Percentiles rank a stretch among this genome's conserved stretches.
phyloP scores from a whole-genome alignment of 2,888 invertebrate genomes.

The Zygaena filipendulae region DNA sequence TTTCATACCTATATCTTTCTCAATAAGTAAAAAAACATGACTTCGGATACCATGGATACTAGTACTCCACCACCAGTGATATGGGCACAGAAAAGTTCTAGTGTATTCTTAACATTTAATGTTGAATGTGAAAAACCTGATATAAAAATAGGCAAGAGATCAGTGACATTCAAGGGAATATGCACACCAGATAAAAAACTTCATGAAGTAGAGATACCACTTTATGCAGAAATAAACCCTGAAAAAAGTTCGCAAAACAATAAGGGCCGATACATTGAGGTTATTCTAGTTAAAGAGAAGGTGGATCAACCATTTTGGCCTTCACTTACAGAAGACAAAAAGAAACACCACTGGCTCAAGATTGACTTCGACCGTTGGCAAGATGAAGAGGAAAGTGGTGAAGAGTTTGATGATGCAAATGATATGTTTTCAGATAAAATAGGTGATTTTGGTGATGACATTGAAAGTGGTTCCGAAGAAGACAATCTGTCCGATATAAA shows the following conservation, averaged over 20 bases:
- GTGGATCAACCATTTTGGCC: slow-evolving; percentile 86
- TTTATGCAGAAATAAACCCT: slow-evolving; percentile 85
- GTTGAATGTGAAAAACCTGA: slow-evolving; percentile 86
- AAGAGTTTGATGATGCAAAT: slow-evolving; percentile 65
- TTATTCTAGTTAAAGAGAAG: slow-evolving; percentile 74
- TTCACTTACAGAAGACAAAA: slow-evolving; percentile 83
- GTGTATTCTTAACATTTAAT: slow-evolving; percentile 88
- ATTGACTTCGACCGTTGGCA: slow-evolving; percentile 98
- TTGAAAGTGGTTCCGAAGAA: slow-evolving; percentile 78
- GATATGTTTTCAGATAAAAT: slow-evolving; percentile 46
- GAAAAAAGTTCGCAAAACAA: slow-evolving; percentile 78
- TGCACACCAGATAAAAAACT: slow-evolving; percentile 85
- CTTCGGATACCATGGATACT: slow-evolving; percentile 16
- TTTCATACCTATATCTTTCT: too few relatives aligned
- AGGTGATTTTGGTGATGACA: slow-evolving; percentile 36
- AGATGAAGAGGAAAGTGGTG: slow-evolving; percentile 94
- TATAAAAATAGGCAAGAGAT: slow-evolving; percentile 75
- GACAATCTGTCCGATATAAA: slow-evolving; percentile 76
- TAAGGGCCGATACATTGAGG: slow-evolving; percentile 78
- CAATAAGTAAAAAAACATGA: too few relatives aligned
- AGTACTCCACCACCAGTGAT: slow-evolving; percentile 77
- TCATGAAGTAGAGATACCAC: slow-evolving; percentile 88
- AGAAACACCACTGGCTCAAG: slow-evolving; percentile 95
- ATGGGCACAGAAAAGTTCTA: slow-evolving; percentile 91
- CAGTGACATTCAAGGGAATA: slow-evolving; percentile 82